A percentile compares a stretch with the other conserved stretches of the same genome.
Conservation (phyloP, 2,888 invertebrate species). For the Tuberolachnus salignus region DNA sequence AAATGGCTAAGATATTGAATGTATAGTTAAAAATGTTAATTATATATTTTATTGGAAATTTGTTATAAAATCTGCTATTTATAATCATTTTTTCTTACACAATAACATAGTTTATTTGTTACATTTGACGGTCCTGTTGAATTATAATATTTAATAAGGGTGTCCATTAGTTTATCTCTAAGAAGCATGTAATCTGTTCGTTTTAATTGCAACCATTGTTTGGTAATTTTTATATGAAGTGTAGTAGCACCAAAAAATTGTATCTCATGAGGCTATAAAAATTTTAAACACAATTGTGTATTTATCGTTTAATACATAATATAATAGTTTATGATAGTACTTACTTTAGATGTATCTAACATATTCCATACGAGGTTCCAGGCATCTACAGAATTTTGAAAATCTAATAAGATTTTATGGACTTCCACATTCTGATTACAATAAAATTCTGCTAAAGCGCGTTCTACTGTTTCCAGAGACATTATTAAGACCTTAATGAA, state of each 20-base stretch:
- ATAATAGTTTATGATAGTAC: background rate
- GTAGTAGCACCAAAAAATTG: conserved; percentile 94
- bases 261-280: conserved; percentile 76
- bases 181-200: conserved; percentile 37
- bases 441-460: conserved; percentile 52
- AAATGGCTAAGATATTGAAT: too few relatives aligned
- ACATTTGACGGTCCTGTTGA: conserved; percentile 42
- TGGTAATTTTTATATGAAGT: conserved; percentile 83
- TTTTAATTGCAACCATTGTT: conserved; percentile 77
- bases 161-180: conserved; percentile 50
- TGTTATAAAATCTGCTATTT: background rate
- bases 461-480: conserved; percentile 43
- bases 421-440: conserved; percentile 55
- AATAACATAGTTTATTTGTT: conserved; percentile 50
- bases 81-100: conserved; percentile 59
- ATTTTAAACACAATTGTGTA: background rate
- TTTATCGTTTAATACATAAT: background rate
- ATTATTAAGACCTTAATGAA: background rate
- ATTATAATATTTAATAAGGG: conserved; percentile 47
- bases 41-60: too few relatives aligned
- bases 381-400: conserved; percentile 84
- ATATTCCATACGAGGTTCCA: conserved; percentile 94
- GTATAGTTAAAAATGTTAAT: too few relatives aligned
- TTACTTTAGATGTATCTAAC: conserved; percentile 79
- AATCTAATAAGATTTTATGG: conserved; percentile 68